Conservation (phyloP, 2,113 vertebrate genomes). For the Pipra filicauda region DNA sequence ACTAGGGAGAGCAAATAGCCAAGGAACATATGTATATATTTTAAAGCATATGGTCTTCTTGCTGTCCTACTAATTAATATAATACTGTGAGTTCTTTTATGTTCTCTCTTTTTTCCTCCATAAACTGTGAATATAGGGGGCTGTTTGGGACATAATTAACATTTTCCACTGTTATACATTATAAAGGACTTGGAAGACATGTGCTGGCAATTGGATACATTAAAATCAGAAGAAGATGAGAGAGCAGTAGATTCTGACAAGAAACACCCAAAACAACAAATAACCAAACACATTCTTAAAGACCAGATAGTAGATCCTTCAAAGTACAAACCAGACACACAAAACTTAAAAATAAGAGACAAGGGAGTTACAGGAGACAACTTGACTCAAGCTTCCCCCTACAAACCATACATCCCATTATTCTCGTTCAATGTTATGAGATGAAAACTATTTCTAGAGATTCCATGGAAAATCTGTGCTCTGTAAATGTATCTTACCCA, state of each 20-base stretch:
- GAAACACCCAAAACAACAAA: background rate
- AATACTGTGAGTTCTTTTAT: slow-evolving; percentile 32
- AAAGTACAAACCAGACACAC: background rate
- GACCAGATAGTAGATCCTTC: background rate
- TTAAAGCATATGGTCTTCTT: slow-evolving; percentile 63
- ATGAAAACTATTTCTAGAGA: background rate
- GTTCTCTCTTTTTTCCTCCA: background rate
- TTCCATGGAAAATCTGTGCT: background rate
- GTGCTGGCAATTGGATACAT: background rate
- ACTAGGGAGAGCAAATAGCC: slow-evolving; percentile 13
- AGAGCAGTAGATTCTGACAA: background rate
- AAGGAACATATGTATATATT: slow-evolving; percentile 45
- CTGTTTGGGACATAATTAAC: slow-evolving; percentile 3
- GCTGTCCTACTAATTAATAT: slow-evolving; percentile 64
- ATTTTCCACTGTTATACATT: background rate
- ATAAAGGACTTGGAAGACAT: slow-evolving; percentile 1
- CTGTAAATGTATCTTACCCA: background rate
- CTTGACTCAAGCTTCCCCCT: background rate
- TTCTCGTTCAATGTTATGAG: background rate
- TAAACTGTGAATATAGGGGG: background rate
- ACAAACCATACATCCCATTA: background rate
- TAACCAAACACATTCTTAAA: background rate
- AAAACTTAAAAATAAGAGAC: background rate
- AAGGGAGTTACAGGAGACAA: background rate
- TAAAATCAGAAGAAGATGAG: background rate